Evolutionary conservation across 2,113 vertebrate species (phyloP).

Genomic region (Neolamprologus caudopunctatus): DNA sequence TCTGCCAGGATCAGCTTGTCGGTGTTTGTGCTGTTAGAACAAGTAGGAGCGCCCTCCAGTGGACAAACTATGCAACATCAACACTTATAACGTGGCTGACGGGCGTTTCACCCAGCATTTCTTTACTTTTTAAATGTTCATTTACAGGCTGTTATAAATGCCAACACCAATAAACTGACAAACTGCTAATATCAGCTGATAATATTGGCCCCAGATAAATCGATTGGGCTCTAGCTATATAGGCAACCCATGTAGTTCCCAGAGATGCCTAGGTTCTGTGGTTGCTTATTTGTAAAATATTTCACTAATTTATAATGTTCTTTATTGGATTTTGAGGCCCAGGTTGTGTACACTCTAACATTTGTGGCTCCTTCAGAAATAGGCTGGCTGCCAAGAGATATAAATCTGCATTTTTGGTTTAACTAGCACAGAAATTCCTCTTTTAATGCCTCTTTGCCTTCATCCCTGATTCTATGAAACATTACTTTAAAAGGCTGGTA

Average conservation of each 20-base stretch:
- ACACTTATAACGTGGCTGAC: not conserved
- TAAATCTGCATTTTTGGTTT: not conserved
- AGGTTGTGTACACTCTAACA: not conserved
- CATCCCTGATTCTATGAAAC: not conserved
- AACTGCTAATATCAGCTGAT: not conserved
- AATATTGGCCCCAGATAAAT: not conserved
- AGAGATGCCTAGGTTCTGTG: not conserved
- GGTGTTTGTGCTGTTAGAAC: not conserved
- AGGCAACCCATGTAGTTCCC: not conserved
- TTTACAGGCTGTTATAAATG: not conserved
- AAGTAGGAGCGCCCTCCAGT: not conserved
- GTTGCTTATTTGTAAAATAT: not conserved
- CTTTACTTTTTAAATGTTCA: not conserved
- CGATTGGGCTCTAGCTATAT: not conserved
- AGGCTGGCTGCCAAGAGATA: not conserved
- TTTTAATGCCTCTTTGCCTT: not conserved
- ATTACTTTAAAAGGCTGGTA: slow-evolving; percentile 37
- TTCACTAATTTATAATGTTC: not conserved
- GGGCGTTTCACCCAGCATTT: not conserved
- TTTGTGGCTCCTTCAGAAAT: not conserved
- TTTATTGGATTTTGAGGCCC: not conserved
- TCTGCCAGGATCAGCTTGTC: not conserved
- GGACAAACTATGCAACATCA: not conserved
- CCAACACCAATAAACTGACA: not conserved
- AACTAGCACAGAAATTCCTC: not conserved